Evolutionary conservation across 1,140 invertebrate species (phyloP).

Genomic region (Orius insidiosus): DNA sequence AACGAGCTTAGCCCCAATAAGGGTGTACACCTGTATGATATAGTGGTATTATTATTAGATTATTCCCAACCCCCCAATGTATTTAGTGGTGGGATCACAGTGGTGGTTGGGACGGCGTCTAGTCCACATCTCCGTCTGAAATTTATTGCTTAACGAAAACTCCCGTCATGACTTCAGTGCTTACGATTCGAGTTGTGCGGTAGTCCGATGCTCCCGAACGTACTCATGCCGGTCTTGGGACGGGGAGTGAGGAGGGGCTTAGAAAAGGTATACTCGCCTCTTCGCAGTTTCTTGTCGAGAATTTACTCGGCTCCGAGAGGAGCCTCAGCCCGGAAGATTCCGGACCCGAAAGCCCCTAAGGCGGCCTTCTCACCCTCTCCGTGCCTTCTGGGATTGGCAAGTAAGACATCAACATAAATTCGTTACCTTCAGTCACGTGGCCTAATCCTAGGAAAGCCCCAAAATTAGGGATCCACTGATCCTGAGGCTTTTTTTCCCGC

Average conservation of each 20-base stretch:
- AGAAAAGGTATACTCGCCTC: conserved; percentile 1
- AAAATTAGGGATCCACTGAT: too few species aligned
- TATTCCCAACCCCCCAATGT: conserved; percentile 13
- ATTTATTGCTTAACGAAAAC: not conserved
- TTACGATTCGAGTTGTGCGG: not conserved
- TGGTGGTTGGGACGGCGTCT: conserved; percentile 7
- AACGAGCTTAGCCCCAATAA: conserved; percentile 16
- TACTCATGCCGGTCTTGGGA: conserved; percentile 10
- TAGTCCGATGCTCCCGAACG: conserved; percentile 13
- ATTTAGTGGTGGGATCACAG: conserved; percentile 12
- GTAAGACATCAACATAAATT: not conserved
- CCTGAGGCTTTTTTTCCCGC: too few species aligned
- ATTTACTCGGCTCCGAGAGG: conserved; percentile 5
- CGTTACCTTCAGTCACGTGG: too few species aligned
- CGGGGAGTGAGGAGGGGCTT: not conserved
- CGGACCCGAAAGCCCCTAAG: not conserved
- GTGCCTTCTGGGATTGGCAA: conserved; percentile 3
- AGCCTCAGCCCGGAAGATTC: conserved; percentile 7
- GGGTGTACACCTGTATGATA: conserved; percentile 16
- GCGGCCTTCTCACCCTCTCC: conserved; percentile 1
- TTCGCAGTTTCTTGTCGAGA: conserved; percentile 13
- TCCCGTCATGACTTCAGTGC: not conserved
- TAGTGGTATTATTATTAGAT: conserved; percentile 18
- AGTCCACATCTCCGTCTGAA: not conserved
- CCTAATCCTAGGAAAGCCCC: too few species aligned